Evolutionary conservation across 2,888 invertebrate species (phyloP).

Genomic region (Drosophila flavopinicola): DNA sequence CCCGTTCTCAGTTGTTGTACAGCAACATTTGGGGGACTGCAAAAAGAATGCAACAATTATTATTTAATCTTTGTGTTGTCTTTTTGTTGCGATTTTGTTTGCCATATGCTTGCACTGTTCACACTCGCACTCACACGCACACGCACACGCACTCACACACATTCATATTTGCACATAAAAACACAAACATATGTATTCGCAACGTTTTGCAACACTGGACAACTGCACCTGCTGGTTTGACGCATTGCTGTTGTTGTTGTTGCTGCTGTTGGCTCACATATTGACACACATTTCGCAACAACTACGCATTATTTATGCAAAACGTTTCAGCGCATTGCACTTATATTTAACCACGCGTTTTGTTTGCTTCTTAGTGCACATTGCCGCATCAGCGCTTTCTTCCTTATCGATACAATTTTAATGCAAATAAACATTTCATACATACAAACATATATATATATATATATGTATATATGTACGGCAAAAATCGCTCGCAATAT

Average conservation of each 20-base stretch:
- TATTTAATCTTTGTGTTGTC: constrained; percentile 12
- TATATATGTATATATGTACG: constrained; percentile 6
- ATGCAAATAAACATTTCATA: constrained; percentile 45
- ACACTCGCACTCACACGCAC: too few relatives aligned
- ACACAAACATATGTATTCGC: constrained; percentile 29
- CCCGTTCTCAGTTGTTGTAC: constrained; percentile 19
- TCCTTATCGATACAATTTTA: constrained; percentile 29
- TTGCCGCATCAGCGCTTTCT: constrained; percentile 17
- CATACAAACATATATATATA: constrained; percentile 6
- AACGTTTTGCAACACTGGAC: constrained; percentile 66
- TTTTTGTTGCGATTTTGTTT: constrained; percentile 8
- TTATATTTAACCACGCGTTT: constrained; percentile 34
- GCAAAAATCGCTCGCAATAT: constrained; percentile 14
- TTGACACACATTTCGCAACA: constrained; percentile 73
- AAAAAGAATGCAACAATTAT: constrained; percentile 54
- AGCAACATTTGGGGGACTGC: constrained; percentile 46
- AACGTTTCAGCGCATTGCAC: constrained; percentile 34
- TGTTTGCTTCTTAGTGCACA: constrained; percentile 13
- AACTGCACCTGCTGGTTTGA: constrained; percentile 65
- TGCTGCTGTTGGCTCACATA: constrained; percentile 46
- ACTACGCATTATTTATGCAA: constrained; percentile 59
- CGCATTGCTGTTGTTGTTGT: constrained; percentile 22
- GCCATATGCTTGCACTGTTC: constrained; percentile 69
- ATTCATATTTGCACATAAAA: constrained; percentile 9
- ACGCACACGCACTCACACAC: constrained; percentile 23